phyloP scores from a whole-genome alignment of 2,888 invertebrate genomes.

The Pyralis farinalis region DNA sequence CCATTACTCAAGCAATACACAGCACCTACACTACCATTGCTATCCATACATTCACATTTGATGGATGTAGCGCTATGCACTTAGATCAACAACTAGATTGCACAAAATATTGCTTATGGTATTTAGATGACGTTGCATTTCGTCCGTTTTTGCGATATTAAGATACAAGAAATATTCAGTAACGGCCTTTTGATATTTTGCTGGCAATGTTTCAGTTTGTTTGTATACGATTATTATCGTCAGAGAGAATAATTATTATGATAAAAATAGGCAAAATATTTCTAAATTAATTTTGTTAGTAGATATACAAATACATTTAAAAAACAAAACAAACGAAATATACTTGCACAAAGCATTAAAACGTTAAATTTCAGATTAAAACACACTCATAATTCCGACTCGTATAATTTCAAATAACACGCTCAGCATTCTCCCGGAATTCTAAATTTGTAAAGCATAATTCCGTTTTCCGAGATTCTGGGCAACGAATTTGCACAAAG shows the following conservation, averaged over 20 bases:
- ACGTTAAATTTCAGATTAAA: conserved; percentile 4
- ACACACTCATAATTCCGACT: conserved; percentile 5
- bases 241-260: neutral
- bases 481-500: conserved; percentile 24
- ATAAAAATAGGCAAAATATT: neutral
- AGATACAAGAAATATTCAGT: conserved; percentile 1
- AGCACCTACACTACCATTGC: conserved; percentile 73
- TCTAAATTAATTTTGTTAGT: too few species aligned
- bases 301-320: neutral
- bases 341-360: neutral
- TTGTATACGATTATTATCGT: neutral
- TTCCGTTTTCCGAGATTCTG: conserved; percentile 22
- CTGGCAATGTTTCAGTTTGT: neutral
- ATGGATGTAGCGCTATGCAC: conserved; percentile 57
- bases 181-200: neutral
- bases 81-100: conserved; percentile 58
- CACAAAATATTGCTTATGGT: conserved; percentile 38
- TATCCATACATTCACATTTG: conserved; percentile 44
- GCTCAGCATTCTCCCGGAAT: conserved; percentile 16
- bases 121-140: conserved; percentile 26
- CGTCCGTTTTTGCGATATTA: conserved; percentile 8
- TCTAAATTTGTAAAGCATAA: conserved; percentile 22
- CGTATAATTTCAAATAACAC: conserved; percentile 14
- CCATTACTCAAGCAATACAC: conserved; percentile 67
- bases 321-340: too few species aligned